These are phyloP conservation scores for Ficedula albicollis DNA, from an alignment of 2,797 vertebrate species.

Conservation along the genomic window DNA sequence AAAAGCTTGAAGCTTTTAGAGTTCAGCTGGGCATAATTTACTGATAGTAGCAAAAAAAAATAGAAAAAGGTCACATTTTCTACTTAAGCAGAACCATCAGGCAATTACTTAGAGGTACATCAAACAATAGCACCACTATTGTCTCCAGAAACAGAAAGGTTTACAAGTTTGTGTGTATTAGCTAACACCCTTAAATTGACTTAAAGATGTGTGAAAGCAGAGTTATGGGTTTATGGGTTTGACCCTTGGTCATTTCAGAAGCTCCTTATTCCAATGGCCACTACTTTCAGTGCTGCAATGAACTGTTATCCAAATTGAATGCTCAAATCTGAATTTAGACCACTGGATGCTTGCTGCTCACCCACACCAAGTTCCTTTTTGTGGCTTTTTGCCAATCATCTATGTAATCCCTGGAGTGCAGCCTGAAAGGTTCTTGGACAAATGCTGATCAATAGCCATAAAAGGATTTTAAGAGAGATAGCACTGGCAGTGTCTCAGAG, in stretches of 20 bases:
- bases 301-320: not conserved
- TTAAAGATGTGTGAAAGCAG: not conserved
- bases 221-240: not conserved
- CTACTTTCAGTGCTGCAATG: not conserved
- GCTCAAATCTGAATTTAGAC: not conserved
- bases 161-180: not conserved
- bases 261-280: not conserved
- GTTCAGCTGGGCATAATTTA: not conserved
- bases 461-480: not conserved
- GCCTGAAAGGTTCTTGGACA: not conserved
- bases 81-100: not conserved
- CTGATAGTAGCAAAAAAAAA: not conserved
- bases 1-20: not conserved
- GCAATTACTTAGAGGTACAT: not conserved
- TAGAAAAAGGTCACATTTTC: not conserved
- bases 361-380: not conserved
- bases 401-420: not conserved
- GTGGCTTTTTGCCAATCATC: not conserved
- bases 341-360: not conserved
- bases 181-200: not conserved
- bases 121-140: not conserved
- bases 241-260: not conserved
- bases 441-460: not conserved
- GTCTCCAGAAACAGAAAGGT: not conserved
- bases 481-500: not conserved